These are phyloP conservation scores for Heliconius nattereri DNA, from an alignment of 1,140 invertebrate species.

Conservation along the genomic window DNA sequence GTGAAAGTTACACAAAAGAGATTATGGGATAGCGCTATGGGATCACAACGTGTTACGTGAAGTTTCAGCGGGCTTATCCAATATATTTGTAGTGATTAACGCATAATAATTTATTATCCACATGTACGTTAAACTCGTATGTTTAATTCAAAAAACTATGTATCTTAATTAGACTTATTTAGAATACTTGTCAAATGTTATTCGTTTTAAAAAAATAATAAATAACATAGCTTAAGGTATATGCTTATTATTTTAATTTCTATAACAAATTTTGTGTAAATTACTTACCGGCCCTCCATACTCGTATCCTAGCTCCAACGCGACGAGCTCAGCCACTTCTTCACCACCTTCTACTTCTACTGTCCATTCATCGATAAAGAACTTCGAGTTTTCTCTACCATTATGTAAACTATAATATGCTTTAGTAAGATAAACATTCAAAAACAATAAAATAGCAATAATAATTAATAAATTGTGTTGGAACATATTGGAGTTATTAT, in stretches of 20 bases:
- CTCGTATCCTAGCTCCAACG: slow-evolving; percentile 78
- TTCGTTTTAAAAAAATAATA: too few relatives aligned
- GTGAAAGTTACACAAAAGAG: background rate
- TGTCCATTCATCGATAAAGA: slow-evolving; percentile 82
- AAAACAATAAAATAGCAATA: slow-evolving; percentile 16
- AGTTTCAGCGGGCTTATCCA: background rate
- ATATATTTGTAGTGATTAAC: background rate
- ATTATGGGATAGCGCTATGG: background rate
- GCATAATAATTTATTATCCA: background rate
- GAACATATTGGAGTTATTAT: background rate
- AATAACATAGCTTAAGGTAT: too few relatives aligned
- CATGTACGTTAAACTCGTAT: background rate
- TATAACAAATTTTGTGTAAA: too few relatives aligned
- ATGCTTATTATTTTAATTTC: too few relatives aligned
- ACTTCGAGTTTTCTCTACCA: slow-evolving; percentile 58
- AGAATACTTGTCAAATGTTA: too few relatives aligned
- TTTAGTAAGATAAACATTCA: slow-evolving; percentile 47
- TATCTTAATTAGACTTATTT: too few relatives aligned
- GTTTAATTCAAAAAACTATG: too few relatives aligned
- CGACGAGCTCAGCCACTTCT: slow-evolving; percentile 79
- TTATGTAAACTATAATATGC: slow-evolving; percentile 59
- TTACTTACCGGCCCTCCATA: slow-evolving; percentile 79
- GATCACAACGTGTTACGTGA: background rate
- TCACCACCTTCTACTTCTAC: slow-evolving; percentile 81
- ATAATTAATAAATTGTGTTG: background rate